These are phyloP conservation scores for Stenchaetothrips biformis DNA, from an alignment of 2,888 invertebrate species.

Conservation along the genomic window DNA sequence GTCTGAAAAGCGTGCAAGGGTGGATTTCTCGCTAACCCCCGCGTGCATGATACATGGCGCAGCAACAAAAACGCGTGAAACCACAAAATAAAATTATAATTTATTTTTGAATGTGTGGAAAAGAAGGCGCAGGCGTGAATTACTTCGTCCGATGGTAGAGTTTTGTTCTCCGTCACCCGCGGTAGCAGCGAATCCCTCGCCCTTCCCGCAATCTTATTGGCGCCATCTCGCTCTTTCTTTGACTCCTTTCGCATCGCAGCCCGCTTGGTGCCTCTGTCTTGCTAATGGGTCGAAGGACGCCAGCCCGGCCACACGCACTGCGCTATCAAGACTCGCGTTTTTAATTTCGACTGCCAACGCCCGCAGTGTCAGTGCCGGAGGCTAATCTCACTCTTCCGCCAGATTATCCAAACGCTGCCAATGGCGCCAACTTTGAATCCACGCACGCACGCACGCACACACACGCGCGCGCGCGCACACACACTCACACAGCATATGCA, in stretches of 20 bases:
- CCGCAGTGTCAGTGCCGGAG: background rate
- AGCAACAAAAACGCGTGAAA: background rate
- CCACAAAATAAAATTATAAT: background rate
- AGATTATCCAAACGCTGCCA: background rate
- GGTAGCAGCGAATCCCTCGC: background rate
- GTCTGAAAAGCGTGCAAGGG: slow-evolving; percentile 17
- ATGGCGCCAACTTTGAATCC: background rate
- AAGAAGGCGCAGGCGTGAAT: slow-evolving; percentile 1
- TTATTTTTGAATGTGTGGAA: slow-evolving; percentile 4
- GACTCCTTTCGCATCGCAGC: too few species aligned
- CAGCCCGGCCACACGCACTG: too few species aligned
- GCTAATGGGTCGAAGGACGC: too few species aligned
- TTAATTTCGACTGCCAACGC: too few species aligned
- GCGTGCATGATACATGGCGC: slow-evolving; percentile 18
- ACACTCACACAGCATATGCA: background rate
- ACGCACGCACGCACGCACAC: background rate
- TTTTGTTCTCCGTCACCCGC: background rate
- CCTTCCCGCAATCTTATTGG: too few species aligned
- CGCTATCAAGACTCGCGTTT: too few species aligned
- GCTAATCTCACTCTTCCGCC: slow-evolving; percentile 5
- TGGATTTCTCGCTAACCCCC: slow-evolving; percentile 19
- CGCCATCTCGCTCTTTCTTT: too few species aligned
- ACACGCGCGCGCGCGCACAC: background rate
- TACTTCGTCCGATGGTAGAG: background rate
- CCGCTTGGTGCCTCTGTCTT: too few species aligned